phyloP scores from a whole-genome alignment of 2,797 vertebrate species.

The Propithecus perrieri region DNA sequence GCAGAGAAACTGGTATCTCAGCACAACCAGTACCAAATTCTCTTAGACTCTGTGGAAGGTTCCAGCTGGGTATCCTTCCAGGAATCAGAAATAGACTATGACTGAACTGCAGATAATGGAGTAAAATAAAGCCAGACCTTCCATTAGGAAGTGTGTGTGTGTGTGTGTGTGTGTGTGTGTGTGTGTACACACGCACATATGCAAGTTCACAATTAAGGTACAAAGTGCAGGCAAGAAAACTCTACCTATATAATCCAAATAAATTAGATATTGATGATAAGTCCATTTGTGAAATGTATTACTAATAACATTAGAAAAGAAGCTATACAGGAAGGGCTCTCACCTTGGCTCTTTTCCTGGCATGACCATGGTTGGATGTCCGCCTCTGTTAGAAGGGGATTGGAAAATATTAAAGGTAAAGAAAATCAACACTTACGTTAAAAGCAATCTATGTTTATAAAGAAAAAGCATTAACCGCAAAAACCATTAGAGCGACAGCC shows the following conservation, averaged over 20 bases:
- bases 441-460: slow-evolving; percentile 35
- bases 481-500: background rate
- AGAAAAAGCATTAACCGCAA: slow-evolving; percentile 44
- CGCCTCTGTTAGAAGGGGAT: slow-evolving; percentile 89
- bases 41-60: background rate
- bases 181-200: background rate
- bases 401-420: slow-evolving; percentile 56
- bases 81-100: background rate
- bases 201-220: background rate
- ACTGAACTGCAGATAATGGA: slow-evolving; percentile 10
- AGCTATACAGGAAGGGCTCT: slow-evolving; percentile 13
- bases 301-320: background rate
- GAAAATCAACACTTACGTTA: slow-evolving; percentile 16
- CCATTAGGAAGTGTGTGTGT: background rate
- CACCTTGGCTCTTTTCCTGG: slow-evolving; percentile 98
- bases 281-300: background rate
- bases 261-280: background rate
- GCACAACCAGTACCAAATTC: slow-evolving; percentile 7
- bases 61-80: background rate
- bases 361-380: slow-evolving; percentile 93
- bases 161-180: background rate
- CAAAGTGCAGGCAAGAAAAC: background rate
- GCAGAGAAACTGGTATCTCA: background rate
- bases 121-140: background rate
- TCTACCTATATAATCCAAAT: background rate